Base-by-base conservation (phyloP, 1,140 invertebrate species). In the Holotrichia oblita region DNA sequence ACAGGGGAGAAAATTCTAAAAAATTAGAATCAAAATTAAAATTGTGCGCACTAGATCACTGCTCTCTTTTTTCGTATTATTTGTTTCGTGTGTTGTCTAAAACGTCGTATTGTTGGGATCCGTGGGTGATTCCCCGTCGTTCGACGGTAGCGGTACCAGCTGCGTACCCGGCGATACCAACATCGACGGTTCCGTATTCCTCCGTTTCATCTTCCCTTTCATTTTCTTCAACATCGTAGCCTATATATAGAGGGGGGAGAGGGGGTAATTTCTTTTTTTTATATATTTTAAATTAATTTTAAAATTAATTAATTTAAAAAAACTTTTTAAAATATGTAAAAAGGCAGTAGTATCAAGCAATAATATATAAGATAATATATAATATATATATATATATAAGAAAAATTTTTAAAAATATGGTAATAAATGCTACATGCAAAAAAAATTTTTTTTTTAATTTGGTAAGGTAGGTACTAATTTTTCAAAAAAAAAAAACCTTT, bases 121-220 rank as follows among this genome's bases (percentile, higher is more conserved):
- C 40, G 85, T 85, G 1, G 85, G 85, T 17, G 85, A 86, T 80
- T 86, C 86, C 79, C 87, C 88, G 83, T 88, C 85, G 82, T 88
- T 83, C 59, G 85, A 85, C 69, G 88, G 83, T 7, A 90, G 85
- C 55, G 90, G 88, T 77, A 89, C 87, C 81, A 90, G 88, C 80
- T 91, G 88, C 48, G 89, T 87, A 77, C 90, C 86, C 87, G 93
- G 90, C 6, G 94, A 93, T 59, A 94, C 92, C 76, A 94, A 91
- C 88, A 97, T 97, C 79, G 93, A 93, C 79, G 97, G 94, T 89
- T 96, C 95, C 79, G 96, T 97, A 89, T 98, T 97, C 85, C 96
- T 92, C 79, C 96, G 91, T 89, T 96, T 97, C 91, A 98, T 97
- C 91, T 97, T 98, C 86, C 93, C 93, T 90, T 97, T 98, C 91